Evolutionary conservation across 2,888 invertebrate genomes (phyloP), one percentile per base, ranked within the genome.

Genomic region (Hypomecis punctinalis): DNA sequence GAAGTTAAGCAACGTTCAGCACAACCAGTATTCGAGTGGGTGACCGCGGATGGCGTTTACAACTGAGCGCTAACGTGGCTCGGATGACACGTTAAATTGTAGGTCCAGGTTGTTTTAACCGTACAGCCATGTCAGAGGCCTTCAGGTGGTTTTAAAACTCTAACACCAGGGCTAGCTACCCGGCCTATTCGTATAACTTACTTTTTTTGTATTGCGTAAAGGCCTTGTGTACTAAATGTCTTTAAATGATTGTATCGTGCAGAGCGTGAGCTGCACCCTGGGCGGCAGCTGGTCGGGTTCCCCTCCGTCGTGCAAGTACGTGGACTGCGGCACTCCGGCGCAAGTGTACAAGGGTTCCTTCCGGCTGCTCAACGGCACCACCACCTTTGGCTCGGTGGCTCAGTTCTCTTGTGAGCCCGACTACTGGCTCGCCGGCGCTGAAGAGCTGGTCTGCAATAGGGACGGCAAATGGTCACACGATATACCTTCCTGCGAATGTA

Each of bases 381-480:
- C 98, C 0, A 97, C 97, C 0, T 97, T 96, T 43, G 96, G 96
- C 0, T 97, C 97, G 57, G 82, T 96, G 36, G 96, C 96, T 0
- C 95, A 96, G 79, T 98, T 98, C 84, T 94, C 94, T 63, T 98
- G 98, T 81, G 95, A 95, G 53, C 94, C 95, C 13, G 97, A 98
- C 85, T 96, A 97, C 84, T 97, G 97, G 96, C 91, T 98, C 42
- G 95, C 94, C n/a, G 95, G 95, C 0, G 95, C 95, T 1, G 95
- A 96, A 51, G 93, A 93, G 23, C 94, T 97, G 51, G 94, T 94
- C 23, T 98, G 98, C 83, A 96, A 96, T 42, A 94, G 95, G 63
- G 97, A 97, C 70, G 98, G 97, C 9, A 97, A 96, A 82, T 98
- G 98, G 98, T 97, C 96, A 0, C 95, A 96, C 46, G 96, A 96